phyloP scores from a whole-genome alignment of 1,140 invertebrate genomes.

The Ridgeia piscesae region DNA sequence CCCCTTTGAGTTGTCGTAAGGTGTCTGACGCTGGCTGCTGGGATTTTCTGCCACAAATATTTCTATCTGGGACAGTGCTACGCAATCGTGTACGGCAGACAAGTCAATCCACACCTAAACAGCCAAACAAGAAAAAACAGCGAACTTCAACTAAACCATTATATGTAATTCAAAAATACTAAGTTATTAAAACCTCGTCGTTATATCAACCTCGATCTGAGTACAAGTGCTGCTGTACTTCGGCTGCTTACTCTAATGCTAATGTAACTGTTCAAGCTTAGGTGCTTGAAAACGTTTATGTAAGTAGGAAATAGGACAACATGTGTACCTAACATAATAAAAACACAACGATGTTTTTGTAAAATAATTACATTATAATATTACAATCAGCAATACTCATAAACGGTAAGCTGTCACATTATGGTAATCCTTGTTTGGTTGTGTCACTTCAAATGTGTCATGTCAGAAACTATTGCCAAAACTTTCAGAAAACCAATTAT shows the following conservation, averaged over 20 bases:
- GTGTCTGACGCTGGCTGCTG: conserved; percentile 32
- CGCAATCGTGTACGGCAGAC: conserved; percentile 9
- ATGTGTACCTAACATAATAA: background rate
- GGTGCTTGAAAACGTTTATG: background rate
- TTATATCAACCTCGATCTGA: too few relatives aligned
- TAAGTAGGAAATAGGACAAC: background rate
- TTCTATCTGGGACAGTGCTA: conserved; percentile 38
- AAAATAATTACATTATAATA: background rate
- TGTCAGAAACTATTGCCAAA: too few relatives aligned
- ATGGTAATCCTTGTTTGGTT: too few relatives aligned
- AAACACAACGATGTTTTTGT: background rate
- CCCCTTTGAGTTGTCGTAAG: conserved; percentile 9
- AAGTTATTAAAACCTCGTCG: background rate
- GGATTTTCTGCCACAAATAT: conserved; percentile 43
- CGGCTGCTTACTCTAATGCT: background rate
- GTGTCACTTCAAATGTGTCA: too few relatives aligned
- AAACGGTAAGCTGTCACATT: too few relatives aligned
- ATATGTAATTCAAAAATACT: background rate
- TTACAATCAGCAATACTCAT: background rate
- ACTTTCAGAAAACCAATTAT: too few relatives aligned
- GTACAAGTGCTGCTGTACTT: background rate
- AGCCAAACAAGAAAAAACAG: background rate
- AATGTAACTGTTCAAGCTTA: background rate
- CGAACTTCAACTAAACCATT: background rate
- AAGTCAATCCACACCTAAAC: background rate